phyloP scores from a whole-genome alignment of 2,888 invertebrate species.

The Dicyrtoma fusca region DNA sequence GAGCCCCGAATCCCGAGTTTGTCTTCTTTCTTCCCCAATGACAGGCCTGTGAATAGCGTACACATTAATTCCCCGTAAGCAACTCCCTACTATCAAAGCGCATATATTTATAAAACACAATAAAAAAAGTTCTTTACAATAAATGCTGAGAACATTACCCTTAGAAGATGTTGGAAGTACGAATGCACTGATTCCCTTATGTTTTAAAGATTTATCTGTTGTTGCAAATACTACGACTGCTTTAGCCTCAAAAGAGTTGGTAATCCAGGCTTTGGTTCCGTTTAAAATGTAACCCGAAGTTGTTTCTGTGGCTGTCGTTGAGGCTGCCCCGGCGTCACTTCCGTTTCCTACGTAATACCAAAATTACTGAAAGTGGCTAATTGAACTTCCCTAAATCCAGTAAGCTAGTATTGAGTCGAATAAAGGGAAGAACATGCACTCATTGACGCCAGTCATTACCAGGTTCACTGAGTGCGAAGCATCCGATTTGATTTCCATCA shows the following conservation, averaged over 20 bases:
- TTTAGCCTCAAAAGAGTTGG: slow-evolving; percentile 86
- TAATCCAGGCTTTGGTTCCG: slow-evolving; percentile 95
- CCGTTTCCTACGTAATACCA: slow-evolving; percentile 69
- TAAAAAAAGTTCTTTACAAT: too few relatives aligned
- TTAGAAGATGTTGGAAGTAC: slow-evolving; percentile 79
- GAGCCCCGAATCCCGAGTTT: slow-evolving; percentile 83
- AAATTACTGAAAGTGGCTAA: slow-evolving; percentile 10
- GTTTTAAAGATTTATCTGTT: slow-evolving; percentile 75
- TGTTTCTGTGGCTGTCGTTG: slow-evolving; percentile 75
- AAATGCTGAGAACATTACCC: too few relatives aligned
- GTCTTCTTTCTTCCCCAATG: slow-evolving; percentile 91
- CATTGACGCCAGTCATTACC: slow-evolving; percentile 61
- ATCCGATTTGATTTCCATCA: slow-evolving; percentile 76
- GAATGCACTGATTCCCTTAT: slow-evolving; percentile 86
- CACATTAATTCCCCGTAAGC: too few relatives aligned
- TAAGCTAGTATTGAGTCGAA: too few relatives aligned
- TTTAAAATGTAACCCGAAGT: slow-evolving; percentile 75
- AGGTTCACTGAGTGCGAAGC: slow-evolving; percentile 93
- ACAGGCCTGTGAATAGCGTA: slow-evolving; percentile 68
- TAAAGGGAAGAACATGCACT: too few relatives aligned
- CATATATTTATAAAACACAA: too few relatives aligned
- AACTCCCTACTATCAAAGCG: too few relatives aligned
- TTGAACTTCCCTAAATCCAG: too few relatives aligned
- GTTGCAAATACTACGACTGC: slow-evolving; percentile 86
- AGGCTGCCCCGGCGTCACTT: slow-evolving; percentile 96